Evolutionary conservation across 1,140 invertebrate genomes (phyloP).

Genomic region (Stegodyphus dumicola): DNA sequence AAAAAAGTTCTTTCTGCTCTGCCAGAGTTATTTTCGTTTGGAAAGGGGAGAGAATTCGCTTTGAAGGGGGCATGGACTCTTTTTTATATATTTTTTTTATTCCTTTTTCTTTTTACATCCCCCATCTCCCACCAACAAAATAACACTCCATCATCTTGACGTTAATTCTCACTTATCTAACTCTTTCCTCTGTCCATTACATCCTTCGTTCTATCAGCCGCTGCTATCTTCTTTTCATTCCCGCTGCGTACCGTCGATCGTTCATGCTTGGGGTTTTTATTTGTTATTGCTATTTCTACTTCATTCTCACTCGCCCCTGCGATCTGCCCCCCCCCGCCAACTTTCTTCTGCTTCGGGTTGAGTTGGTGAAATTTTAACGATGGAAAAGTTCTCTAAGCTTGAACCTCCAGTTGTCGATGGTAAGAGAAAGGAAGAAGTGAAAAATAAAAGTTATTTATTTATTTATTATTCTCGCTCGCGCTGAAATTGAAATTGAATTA

Average conservation of each 20-base stretch:
- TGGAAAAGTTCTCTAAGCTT: background rate
- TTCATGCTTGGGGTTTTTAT: background rate
- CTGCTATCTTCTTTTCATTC: conserved; percentile 10
- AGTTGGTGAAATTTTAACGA: background rate
- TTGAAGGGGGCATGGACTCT: background rate
- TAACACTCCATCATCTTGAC: conserved; percentile 54
- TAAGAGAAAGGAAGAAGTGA: no score
- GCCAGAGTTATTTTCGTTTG: conserved; percentile 19
- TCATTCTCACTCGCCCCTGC: background rate
- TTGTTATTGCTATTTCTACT: background rate
- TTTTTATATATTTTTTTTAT: background rate
- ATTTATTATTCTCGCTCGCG: no score
- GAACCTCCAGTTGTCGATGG: background rate
- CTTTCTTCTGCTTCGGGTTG: background rate
- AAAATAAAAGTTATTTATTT: no score
- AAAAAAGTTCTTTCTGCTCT: background rate
- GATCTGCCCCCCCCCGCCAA: background rate
- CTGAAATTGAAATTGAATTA: background rate
- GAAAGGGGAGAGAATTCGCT: background rate
- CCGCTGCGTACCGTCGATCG: no score
- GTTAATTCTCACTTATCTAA: conserved; percentile 58
- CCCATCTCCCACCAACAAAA: conserved; percentile 26
- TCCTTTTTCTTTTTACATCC: background rate
- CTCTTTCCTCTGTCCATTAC: conserved; percentile 38
- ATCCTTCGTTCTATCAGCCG: conserved; percentile 16